Base-by-base conservation (phyloP, 2,888 invertebrate genomes). In the Heteromurus nitidus region DNA sequence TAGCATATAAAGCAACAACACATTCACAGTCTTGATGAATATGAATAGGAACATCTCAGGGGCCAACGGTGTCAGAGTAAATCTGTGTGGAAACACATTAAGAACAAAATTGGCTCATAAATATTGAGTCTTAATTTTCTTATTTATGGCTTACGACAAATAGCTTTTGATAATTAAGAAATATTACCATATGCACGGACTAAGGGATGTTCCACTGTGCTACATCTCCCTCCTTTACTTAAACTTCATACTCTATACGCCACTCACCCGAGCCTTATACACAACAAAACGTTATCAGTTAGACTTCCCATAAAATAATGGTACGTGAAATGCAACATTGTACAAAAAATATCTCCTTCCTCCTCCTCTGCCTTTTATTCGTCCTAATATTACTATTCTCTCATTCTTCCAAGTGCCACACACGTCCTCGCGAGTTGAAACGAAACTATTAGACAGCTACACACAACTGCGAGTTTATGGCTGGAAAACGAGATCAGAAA, bases 121-220 rank as follows among this genome's bases (percentile, higher is more conserved):
- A 87, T 85, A 86, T 84, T 83, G 82, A 84, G 81, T 86, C 85
- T 84, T 86, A 87, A 85, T 86, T 87, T 86, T 85, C 84, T 86
- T 86, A 87, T 87, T 87, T 87, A 87, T 87, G 87, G 85, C 80
- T 84, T 83, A 84, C 81, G 87, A 87, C 87, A 87, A 87, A 87
- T 87, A 87, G 85, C 84, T 82, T 85, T 84, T 87, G 87, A 87
- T 86, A 87, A 87, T 87, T 87, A 86, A 87, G 87, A 87, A 85
- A 85, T 87, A 87, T 87, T 80, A 80, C 85, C 82, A 81, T 84
- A 82, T 84, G 80, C 80, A 77, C 42, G 69, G 74, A 67, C 76
- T 60, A 67, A 28, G n/a, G 62, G 60, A 67, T 65, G 65, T 67
- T 75, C 62, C 26, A 42, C 50, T 53, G 62, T 47, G 77, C 76